phyloP scores from a whole-genome alignment of 2,888 invertebrate genomes.

The Prionchulus punctatus region DNA sequence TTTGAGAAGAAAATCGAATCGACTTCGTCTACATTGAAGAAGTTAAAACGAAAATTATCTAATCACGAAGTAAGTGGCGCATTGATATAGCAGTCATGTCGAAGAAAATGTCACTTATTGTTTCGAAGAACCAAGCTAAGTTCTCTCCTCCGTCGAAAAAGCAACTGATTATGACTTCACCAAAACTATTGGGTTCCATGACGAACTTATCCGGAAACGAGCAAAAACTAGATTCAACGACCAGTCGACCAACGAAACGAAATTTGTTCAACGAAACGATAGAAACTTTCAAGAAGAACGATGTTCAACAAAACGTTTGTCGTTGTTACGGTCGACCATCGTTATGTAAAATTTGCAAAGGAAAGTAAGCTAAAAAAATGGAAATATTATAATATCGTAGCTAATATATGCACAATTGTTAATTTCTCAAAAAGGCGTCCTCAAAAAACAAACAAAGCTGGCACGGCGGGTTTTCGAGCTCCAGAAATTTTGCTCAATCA shows the following conservation, averaged over 20 bases:
- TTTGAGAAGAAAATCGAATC: slow-evolving; percentile 21
- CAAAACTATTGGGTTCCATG: too few relatives aligned
- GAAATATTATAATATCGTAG: neutral
- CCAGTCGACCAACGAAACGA: too few relatives aligned
- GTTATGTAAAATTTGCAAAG: slow-evolving; percentile 49
- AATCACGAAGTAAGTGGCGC: neutral
- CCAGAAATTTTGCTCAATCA: slow-evolving; percentile 57
- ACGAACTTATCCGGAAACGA: too few relatives aligned
- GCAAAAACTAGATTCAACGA: too few relatives aligned
- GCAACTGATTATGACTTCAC: too few relatives aligned
- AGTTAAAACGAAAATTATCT: neutral
- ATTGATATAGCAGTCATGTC: too few relatives aligned
- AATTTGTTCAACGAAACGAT: too few relatives aligned
- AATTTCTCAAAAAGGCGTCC: neutral
- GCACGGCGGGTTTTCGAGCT: slow-evolving; percentile 73
- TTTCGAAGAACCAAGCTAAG: too few relatives aligned
- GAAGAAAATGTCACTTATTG: too few relatives aligned
- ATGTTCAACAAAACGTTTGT: slow-evolving; percentile 36
- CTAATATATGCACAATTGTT: slow-evolving; percentile 22
- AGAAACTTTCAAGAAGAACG: slow-evolving; percentile 1
- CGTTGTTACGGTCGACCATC: slow-evolving; percentile 50
- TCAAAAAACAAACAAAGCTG: slow-evolving; percentile 41
- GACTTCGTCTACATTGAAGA: neutral
- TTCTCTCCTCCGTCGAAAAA: too few relatives aligned
- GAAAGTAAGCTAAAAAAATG: neutral